A percentile compares a stretch with the other conserved stretches of the same genome.
phyloP scores from a whole-genome alignment of 2,113 vertebrate species.

The Apodemus speciosus region DNA sequence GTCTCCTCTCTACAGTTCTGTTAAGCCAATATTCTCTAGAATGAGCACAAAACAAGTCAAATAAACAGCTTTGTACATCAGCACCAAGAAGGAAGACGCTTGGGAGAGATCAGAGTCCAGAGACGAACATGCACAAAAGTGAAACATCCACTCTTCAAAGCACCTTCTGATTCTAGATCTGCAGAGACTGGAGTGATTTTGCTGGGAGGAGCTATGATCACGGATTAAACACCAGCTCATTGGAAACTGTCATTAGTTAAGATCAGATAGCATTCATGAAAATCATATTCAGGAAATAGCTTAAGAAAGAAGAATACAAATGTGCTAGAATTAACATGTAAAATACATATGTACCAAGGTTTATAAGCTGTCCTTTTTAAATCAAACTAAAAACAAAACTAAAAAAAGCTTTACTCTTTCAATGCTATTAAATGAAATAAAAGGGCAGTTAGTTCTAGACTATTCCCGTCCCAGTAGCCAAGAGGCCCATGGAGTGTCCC shows the following conservation, averaged over 20 bases:
- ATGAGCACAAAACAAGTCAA: constrained; percentile 90
- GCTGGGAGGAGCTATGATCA: constrained; percentile 80
- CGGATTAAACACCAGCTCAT: constrained; percentile 86
- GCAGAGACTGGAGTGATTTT: constrained; percentile 80
- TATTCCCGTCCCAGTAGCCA: constrained; percentile 81
- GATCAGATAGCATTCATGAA: constrained; percentile 85
- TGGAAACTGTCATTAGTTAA: constrained; percentile 83
- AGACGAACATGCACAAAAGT: constrained; percentile 73
- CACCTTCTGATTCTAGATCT: constrained; percentile 80
- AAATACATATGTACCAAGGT: constrained; percentile 84
- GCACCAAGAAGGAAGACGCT: constrained; percentile 84
- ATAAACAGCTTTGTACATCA: constrained; percentile 89
- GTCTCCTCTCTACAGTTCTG: constrained; percentile 85
- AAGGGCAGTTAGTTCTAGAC: constrained; percentile 78
- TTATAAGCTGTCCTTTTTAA: constrained; percentile 87
- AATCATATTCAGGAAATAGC: constrained; percentile 85
- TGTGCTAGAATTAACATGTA: constrained; percentile 84
- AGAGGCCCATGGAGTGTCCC: constrained; percentile 78
- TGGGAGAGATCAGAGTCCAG: constrained; percentile 77
- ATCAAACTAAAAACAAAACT: constrained; percentile 82
- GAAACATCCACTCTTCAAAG: constrained; percentile 78
- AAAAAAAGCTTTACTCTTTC: constrained; percentile 86
- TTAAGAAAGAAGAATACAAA: constrained; percentile 81
- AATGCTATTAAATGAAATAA: constrained; percentile 67
- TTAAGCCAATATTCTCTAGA: constrained; percentile 91